Evolutionary conservation across 2,888 invertebrate species (phyloP).

Genomic region (Ceraclea dissimilis): DNA sequence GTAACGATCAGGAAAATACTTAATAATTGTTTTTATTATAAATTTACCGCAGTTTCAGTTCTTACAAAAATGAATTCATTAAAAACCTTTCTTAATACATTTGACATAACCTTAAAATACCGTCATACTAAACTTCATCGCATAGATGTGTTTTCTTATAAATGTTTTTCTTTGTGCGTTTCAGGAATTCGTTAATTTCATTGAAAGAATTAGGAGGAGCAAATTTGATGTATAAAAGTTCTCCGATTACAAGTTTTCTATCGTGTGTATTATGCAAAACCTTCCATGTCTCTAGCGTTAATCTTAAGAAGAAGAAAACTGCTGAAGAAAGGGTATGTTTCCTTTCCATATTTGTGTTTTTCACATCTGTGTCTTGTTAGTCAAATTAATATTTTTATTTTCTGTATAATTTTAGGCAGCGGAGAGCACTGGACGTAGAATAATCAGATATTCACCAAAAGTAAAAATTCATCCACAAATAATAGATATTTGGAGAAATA

Average conservation of each 20-base stretch:
- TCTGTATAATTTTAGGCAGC: conserved; percentile 31
- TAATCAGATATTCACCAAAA: conserved; percentile 56
- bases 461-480: conserved; percentile 41
- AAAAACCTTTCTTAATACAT: too few species aligned
- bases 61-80: too few species aligned
- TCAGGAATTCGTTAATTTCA: neutral
- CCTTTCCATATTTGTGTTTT: too few species aligned
- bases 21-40: too few species aligned
- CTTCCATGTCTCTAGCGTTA: conserved; percentile 35
- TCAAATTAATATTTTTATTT: too few species aligned
- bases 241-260: neutral
- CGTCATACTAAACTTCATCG: too few species aligned
- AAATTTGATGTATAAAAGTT: conserved; percentile 5
- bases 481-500: conserved; percentile 70
- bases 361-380: too few species aligned
- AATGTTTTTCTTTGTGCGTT: neutral
- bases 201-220: conserved; percentile 4
- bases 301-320: conserved; percentile 53
- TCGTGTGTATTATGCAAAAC: conserved; percentile 9
- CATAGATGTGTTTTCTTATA: too few species aligned
- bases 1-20: too few species aligned
- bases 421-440: conserved; percentile 37
- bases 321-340: conserved; percentile 52
- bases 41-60: too few species aligned
- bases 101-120: too few species aligned